Evolutionary conservation across 1,140 invertebrate genomes (phyloP).

Genomic region (Bombus superbus): DNA sequence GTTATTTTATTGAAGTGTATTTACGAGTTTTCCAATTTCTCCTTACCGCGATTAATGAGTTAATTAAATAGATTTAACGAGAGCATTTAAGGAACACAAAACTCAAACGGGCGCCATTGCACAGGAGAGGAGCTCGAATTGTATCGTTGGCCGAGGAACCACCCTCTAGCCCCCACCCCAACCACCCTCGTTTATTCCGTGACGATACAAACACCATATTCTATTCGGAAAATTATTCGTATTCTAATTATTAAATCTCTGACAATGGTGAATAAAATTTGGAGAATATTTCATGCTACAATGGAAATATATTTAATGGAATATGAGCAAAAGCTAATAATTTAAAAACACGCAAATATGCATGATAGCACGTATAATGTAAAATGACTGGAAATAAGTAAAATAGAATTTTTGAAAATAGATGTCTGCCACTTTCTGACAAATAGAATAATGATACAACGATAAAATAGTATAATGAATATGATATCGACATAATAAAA

Average conservation of each 20-base stretch:
- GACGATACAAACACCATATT: constrained; percentile 29
- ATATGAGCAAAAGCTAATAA: neutral
- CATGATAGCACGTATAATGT: too few relatives aligned
- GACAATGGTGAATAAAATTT: neutral
- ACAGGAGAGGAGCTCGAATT: constrained; percentile 45
- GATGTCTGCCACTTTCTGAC: too few relatives aligned
- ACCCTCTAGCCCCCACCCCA: constrained; percentile 63
- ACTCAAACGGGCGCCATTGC: constrained; percentile 56
- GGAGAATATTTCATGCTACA: neutral
- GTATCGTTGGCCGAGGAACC: constrained; percentile 51
- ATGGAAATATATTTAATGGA: neutral
- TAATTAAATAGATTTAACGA: constrained; percentile 33
- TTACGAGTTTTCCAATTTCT: neutral
- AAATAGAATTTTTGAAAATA: too few relatives aligned
- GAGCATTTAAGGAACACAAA: constrained; percentile 28
- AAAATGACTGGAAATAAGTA: too few relatives aligned
- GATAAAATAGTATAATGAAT: too few relatives aligned
- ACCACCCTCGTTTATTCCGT: constrained; percentile 27
- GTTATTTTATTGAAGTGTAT: neutral
- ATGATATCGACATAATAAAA: neutral
- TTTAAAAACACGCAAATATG: neutral
- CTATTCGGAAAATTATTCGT: constrained; percentile 4
- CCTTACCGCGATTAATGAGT: neutral
- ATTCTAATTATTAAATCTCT: neutral
- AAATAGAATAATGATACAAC: too few relatives aligned